Evolutionary conservation across 2,888 invertebrate genomes (phyloP).

Genomic region (Seladonia tumulorum): DNA sequence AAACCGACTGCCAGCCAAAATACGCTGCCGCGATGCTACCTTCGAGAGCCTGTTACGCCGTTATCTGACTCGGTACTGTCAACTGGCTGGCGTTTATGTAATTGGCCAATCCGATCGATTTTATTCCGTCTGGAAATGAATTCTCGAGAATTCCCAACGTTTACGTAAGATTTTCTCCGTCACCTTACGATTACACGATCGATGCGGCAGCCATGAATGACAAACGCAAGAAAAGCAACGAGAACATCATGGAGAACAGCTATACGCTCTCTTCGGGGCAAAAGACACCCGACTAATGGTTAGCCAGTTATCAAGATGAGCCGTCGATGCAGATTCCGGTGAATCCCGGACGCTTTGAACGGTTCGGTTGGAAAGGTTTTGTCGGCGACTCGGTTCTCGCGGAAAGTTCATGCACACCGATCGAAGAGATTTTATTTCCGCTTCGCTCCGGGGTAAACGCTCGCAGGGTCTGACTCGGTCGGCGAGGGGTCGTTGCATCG

Average conservation of each 20-base stretch:
- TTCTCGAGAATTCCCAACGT: no score
- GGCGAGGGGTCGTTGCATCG: conserved; percentile 49
- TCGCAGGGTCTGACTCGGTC: conserved; percentile 21
- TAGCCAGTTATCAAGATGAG: not conserved
- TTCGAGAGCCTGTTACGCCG: not conserved
- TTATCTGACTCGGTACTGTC: conserved; percentile 8
- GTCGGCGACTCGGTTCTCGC: not conserved
- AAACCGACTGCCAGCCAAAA: not conserved
- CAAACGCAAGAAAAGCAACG: not conserved
- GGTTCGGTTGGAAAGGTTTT: not conserved
- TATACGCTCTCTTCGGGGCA: not conserved
- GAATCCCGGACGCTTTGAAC: not conserved
- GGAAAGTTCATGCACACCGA: conserved; percentile 50
- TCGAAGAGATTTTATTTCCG: conserved; percentile 40
- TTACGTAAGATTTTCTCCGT: not conserved
- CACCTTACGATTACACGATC: not conserved
- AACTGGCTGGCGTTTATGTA: conserved; percentile 14
- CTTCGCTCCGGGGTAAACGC: conserved; percentile 35
- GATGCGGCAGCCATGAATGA: not conserved
- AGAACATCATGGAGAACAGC: not conserved
- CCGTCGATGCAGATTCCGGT: not conserved
- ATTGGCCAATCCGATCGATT: not conserved
- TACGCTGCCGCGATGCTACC: not conserved
- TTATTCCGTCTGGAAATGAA: not conserved
- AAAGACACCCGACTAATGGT: not conserved